These are phyloP conservation scores for Seriola aureovittata DNA, from an alignment of 2,113 vertebrate genomes.

Conservation along the genomic window DNA sequence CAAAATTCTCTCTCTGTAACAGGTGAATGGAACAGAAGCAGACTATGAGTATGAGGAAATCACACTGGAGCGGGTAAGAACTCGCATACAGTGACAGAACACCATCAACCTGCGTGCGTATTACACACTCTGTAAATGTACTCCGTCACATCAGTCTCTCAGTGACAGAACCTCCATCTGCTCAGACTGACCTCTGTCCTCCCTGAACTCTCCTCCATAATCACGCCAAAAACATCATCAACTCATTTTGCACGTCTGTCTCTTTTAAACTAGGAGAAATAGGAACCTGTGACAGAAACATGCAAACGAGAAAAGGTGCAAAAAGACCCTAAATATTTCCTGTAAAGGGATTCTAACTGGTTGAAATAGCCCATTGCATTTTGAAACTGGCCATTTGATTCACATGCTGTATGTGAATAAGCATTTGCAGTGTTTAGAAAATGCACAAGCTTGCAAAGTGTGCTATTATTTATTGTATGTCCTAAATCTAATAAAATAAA, in stretches of 20 bases:
- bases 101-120: neutral
- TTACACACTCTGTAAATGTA: neutral
- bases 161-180: neutral
- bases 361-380: too few relatives aligned
- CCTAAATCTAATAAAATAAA: too few relatives aligned
- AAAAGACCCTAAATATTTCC: neutral
- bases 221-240: neutral
- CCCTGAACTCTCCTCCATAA: neutral
- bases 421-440: too few relatives aligned
- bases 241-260: neutral
- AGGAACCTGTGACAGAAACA: neutral
- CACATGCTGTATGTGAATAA: too few relatives aligned
- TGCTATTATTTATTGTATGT: too few relatives aligned
- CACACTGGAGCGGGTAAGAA: constrained; percentile 78
- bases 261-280: neutral
- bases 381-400: too few relatives aligned
- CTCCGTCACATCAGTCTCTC: neutral
- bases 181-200: constrained; percentile 5
- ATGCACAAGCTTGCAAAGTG: too few relatives aligned
- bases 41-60: constrained; percentile 83
- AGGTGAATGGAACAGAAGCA: constrained; percentile 82
- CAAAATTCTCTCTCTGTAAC: constrained; percentile 12
- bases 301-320: neutral
- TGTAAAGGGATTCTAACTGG: neutral
- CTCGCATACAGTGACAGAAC: neutral